phyloP scores from a whole-genome alignment of 2,113 vertebrate genomes.

The Alaudala cheleensis region DNA sequence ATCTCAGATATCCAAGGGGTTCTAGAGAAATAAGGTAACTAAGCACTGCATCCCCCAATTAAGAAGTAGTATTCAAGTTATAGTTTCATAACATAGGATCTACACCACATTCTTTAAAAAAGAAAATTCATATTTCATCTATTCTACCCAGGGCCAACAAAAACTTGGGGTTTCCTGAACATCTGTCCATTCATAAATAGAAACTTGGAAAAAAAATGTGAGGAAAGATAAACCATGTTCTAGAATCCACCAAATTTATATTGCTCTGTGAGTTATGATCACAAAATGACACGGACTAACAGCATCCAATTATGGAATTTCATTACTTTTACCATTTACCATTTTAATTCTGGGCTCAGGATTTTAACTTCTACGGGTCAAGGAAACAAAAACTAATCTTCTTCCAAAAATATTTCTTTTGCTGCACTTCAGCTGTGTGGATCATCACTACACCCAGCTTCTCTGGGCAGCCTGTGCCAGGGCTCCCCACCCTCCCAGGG shows the following conservation, averaged over 20 bases:
- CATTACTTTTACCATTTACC: not conserved
- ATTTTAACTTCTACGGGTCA: not conserved
- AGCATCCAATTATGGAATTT: not conserved
- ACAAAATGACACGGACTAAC: not conserved
- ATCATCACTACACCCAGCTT: not conserved
- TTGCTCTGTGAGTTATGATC: not conserved
- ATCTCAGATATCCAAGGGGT: not conserved
- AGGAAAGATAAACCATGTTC: not conserved
- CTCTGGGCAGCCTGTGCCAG: not conserved
- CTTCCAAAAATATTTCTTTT: not conserved
- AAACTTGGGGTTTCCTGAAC: conserved; percentile 42
- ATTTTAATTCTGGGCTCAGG: not conserved
- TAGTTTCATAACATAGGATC: not conserved
- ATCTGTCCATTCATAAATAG: conserved; percentile 37
- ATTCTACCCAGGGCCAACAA: not conserved
- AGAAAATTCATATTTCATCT: not conserved
- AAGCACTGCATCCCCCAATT: conserved; percentile 8
- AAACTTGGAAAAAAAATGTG: not conserved
- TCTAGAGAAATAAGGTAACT: not conserved
- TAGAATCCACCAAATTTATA: not conserved
- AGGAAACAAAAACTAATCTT: not conserved
- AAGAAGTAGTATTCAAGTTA: not conserved
- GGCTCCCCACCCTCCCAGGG: not conserved
- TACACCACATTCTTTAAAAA: not conserved
- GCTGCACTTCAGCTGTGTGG: not conserved